Evolutionary conservation across 2,888 invertebrate species (phyloP).

Genomic region (Leucozona laternaria): DNA sequence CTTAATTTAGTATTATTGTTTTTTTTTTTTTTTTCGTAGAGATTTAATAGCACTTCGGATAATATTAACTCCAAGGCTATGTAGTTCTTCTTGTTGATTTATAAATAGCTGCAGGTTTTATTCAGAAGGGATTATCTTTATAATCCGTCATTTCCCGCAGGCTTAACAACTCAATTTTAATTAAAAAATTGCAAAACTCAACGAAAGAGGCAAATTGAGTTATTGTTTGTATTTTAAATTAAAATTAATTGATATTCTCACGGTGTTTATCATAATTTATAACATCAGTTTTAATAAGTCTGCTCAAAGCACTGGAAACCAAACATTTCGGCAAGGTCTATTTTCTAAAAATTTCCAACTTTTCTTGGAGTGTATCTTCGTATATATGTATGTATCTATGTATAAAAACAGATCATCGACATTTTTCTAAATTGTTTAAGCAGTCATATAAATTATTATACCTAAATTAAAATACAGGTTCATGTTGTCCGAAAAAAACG

Average conservation of each 20-base stretch:
- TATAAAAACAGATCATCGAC: too few species aligned
- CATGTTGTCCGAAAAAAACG: neutral
- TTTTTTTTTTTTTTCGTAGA: neutral
- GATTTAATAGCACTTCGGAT: neutral
- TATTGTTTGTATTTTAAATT: neutral
- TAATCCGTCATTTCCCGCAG: constrained; percentile 4
- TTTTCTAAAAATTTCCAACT: too few species aligned
- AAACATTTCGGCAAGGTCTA: neutral
- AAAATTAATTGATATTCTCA: constrained; percentile 11
- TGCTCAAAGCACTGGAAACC: neutral
- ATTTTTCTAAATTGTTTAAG: too few species aligned
- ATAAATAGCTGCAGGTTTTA: neutral
- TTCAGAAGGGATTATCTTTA: neutral
- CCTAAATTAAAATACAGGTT: too few species aligned
- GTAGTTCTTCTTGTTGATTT: neutral
- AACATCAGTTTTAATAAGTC: neutral
- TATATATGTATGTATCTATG: too few species aligned
- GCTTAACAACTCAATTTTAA: constrained; percentile 14
- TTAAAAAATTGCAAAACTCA: neutral
- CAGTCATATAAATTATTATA: too few species aligned
- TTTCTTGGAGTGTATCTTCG: too few species aligned
- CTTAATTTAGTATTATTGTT: neutral
- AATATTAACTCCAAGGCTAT: neutral
- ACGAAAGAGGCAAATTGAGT: neutral
- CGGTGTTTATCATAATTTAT: neutral